Evolutionary conservation across 2,888 invertebrate species (phyloP), one percentile per base, ranked within the genome.

Genomic region (Archaeoteleia sp.): DNA sequence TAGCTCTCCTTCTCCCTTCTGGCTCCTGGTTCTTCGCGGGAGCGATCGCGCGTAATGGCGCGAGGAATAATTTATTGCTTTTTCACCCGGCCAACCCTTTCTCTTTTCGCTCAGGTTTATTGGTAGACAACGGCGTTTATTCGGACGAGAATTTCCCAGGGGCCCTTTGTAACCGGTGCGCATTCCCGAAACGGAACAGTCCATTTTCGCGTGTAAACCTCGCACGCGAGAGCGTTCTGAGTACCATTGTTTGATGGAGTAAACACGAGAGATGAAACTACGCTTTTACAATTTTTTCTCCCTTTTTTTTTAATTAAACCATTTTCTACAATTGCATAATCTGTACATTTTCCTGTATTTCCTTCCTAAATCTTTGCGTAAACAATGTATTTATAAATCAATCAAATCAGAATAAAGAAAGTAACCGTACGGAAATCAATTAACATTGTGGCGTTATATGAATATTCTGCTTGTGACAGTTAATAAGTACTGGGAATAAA

Each of bases 1-100:
- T 9, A 12, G n/a, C 20, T 9, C 12, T 12, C 12, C 3, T 2
- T 40, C 46, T 43, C 60, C 60, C 51, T 46, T 48, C 42, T 42
- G 29, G 32, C 51, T 45, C 29, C 32, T 51, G 34, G 42, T 54
- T 45, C 40, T 63, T 51, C 62, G 60, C 51, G 43, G 32, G 40
- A 40, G 57, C 61, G 62, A 62, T 67, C 62, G 51, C 35, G 57
- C 65, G 61, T 55, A 70, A 70, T 66, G 69, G 69, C 57, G 61
- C 54, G n/a, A 32, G 34, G 61, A 66, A 70, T 66, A 70, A 70
- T 66, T 70, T 66, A 70, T 77, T 73, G 74, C 74, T 75, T 78
- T 80, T 78, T 77, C 76, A 74, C 77, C 73, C 73, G 66, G 49
- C 34, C 57, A 57, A 61, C 67, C 61, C 49, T 53, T 63, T 53